These are phyloP conservation scores for Pygmarrhopalites habei DNA, from an alignment of 1,140 invertebrate species.

Conservation along the genomic window DNA sequence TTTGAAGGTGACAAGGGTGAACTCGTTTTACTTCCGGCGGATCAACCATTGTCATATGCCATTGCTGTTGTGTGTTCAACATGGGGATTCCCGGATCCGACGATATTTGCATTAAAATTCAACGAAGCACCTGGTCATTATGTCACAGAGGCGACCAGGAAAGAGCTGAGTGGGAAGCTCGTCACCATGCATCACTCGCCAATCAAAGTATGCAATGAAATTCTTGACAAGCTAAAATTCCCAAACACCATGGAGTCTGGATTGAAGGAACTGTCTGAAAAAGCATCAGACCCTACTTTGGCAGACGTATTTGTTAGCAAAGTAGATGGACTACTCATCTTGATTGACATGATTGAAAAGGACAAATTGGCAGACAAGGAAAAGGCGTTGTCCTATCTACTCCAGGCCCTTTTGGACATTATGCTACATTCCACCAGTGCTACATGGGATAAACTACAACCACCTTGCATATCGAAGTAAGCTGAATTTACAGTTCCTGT, in stretches of 20 bases:
- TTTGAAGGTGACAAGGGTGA: conserved; percentile 30
- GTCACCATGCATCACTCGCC: conserved; percentile 29
- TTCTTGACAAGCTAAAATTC: conserved; percentile 26
- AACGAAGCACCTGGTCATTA: conserved; percentile 27
- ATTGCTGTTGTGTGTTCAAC: conserved; percentile 19
- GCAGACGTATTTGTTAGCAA: conserved; percentile 29
- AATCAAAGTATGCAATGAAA: conserved; percentile 26
- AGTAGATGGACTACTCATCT: conserved; percentile 19
- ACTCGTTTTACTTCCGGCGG: conserved; percentile 16
- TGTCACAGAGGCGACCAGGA: conserved; percentile 32
- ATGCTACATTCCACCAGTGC: conserved; percentile 22
- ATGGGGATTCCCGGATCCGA: conserved; percentile 34
- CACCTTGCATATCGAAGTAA: conserved; percentile 32
- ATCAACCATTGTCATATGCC: conserved; percentile 24
- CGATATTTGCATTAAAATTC: conserved; percentile 32
- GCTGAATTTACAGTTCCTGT: neutral
- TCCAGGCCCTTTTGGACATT: conserved; percentile 32
- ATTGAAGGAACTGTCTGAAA: conserved; percentile 19
- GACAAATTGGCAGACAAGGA: conserved; percentile 28
- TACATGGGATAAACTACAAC: conserved; percentile 32
- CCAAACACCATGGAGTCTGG: conserved; percentile 14
- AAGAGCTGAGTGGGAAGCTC: conserved; percentile 34
- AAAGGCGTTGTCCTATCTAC: conserved; percentile 14
- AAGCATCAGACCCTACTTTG: conserved; percentile 29
- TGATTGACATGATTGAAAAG: conserved; percentile 34